Conservation (phyloP, 2,888 invertebrate genomes). For the Andrena bicolor region DNA sequence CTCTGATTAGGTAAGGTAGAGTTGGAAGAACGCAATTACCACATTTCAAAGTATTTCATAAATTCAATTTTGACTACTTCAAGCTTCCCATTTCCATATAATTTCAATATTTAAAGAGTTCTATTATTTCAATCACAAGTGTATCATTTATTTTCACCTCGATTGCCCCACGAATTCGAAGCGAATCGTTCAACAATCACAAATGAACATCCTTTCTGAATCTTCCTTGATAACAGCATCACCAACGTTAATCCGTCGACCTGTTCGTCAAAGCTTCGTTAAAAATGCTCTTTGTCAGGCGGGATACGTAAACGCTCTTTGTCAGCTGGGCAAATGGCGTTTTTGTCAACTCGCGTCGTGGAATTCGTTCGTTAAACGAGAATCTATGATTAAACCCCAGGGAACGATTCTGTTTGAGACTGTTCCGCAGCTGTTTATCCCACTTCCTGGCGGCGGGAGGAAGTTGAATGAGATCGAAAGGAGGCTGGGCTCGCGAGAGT, state of each 20-base stretch:
- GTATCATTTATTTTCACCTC: too few relatives aligned
- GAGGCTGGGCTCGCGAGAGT: background rate
- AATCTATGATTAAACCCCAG: background rate
- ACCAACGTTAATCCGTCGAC: background rate
- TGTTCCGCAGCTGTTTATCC: background rate
- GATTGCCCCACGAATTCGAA: background rate
- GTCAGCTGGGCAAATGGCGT: too few relatives aligned
- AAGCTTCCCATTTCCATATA: too few relatives aligned
- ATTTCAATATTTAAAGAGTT: too few relatives aligned
- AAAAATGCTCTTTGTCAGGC: background rate
- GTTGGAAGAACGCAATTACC: too few relatives aligned
- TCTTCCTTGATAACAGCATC: background rate
- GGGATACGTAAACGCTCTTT: too few relatives aligned
- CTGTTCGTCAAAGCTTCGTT: background rate
- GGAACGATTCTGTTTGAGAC: background rate
- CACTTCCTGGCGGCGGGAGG: background rate
- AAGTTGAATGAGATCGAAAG: background rate
- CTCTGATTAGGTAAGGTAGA: too few relatives aligned
- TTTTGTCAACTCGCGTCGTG: background rate
- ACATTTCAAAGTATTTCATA: too few relatives aligned
- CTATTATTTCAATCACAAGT: too few relatives aligned
- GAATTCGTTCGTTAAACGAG: background rate
- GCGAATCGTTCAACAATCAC: background rate
- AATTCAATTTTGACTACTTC: too few relatives aligned
- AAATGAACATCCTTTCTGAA: background rate